Percentiles rank a stretch among this genome's conserved stretches.
Evolutionary conservation across 2,113 vertebrate genomes (phyloP).

Genomic region (Ibidorhyncha struthersii): DNA sequence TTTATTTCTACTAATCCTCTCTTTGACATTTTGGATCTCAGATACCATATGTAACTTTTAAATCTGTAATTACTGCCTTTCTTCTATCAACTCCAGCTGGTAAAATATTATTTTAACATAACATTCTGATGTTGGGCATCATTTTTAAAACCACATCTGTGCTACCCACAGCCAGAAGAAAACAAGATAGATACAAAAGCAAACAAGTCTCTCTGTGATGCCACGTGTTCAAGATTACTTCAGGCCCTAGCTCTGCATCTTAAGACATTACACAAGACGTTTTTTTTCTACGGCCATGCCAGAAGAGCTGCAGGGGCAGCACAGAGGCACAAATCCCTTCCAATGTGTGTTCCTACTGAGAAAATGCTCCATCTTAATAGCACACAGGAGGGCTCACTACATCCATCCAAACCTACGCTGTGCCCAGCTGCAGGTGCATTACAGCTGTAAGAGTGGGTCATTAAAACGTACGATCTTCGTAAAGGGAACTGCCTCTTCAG

Average conservation of each 20-base stretch:
- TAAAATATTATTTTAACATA: not conserved
- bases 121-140: not conserved
- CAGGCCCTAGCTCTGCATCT: not conserved
- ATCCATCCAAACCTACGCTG: not conserved
- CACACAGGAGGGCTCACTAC: not conserved
- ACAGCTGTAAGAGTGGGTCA: not conserved
- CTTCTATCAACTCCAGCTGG: not conserved
- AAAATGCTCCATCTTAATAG: not conserved
- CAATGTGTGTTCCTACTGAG: not conserved
- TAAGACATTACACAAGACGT: not conserved
- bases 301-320: not conserved
- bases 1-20: not conserved
- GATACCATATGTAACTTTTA: not conserved
- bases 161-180: not conserved
- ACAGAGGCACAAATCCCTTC: slow-evolving; percentile 26
- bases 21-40: not conserved
- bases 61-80: not conserved
- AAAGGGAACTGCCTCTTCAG: not conserved
- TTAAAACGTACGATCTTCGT: not conserved
- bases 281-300: not conserved
- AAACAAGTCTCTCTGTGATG: not conserved
- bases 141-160: not conserved
- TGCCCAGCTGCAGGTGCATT: not conserved
- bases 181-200: not conserved
- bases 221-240: slow-evolving; percentile 4